Evolutionary conservation across 2,797 vertebrate genomes (phyloP), one percentile per base, ranked within the genome.

Genomic region (Sylvilagus floridanus): DNA sequence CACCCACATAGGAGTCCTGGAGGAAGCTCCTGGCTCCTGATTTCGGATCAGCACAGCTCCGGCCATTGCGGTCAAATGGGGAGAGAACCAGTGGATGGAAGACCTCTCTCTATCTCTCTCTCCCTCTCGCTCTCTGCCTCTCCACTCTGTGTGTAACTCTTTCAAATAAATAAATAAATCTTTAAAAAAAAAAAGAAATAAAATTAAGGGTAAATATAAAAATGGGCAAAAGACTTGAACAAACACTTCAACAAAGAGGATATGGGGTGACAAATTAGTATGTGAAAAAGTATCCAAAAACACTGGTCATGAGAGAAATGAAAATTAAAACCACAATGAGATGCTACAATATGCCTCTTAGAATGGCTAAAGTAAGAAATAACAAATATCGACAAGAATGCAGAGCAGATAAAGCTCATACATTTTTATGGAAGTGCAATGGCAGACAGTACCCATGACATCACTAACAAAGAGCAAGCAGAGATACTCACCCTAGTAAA

Each of bases 211-310:
- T 65, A 85, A 91, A 28, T 88, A 22, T 91, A 2, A 52, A 66
- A 9, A 28, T 62, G 30, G 50, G 47, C 30, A 79, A 78, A 95
- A 84, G 47, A 35, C 50, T 84, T 91, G 37, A 94, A 69, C 54
- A 81, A 65, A 35, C 7, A 26, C 32, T 84, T 75, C 65, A 37
- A 47, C 76, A n/a, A 21, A 79, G 50, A 85, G 42, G 14, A 68
- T 79, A 42, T 21, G 54, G 28, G n/a, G 21, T 72, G 35, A 19
- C 37, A 84, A 77, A 37, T 76, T 66, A 62, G 69, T 37, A n/a
- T 22, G 37, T 69, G 54, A 92, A 88, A 77, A 76, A 52, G 50
- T 69, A 26, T 63, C 69, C 32, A 52, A 42, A 17, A 42, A 66
- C 21, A 47, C 62, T 71, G 60, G 73, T 62, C n/a, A 63, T 17